A percentile compares a stretch with the other conserved stretches of the same genome.
These are phyloP conservation scores for Nestor notabilis DNA, from an alignment of 2,113 vertebrate genomes.

Conservation along the genomic window DNA sequence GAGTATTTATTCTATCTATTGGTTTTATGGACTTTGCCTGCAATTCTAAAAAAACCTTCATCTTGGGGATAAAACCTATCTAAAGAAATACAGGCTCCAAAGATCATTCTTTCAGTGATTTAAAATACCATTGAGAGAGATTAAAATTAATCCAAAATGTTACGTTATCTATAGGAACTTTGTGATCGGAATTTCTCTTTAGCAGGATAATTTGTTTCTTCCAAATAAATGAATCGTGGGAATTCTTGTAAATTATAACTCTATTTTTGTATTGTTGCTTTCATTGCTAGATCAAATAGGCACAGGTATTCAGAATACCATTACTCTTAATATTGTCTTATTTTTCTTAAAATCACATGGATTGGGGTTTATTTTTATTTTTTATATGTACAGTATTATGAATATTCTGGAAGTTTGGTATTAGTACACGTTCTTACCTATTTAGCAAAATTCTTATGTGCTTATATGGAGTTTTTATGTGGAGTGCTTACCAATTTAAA, in stretches of 20 bases:
- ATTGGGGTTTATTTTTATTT: background rate
- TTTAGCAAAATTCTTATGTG: background rate
- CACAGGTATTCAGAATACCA: background rate
- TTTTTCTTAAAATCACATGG: background rate
- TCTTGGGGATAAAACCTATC: background rate
- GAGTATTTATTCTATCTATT: background rate
- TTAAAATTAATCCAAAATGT: background rate
- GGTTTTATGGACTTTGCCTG: background rate
- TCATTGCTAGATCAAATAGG: background rate
- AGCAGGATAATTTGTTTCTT: background rate
- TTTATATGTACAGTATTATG: background rate
- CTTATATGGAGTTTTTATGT: too few species aligned
- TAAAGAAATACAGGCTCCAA: background rate
- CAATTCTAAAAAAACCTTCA: background rate
- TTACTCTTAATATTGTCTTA: background rate
- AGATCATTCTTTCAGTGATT: background rate
- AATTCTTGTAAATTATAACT: background rate
- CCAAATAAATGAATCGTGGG: background rate
- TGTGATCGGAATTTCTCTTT: background rate
- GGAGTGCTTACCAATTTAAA: background rate
- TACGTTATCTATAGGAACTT: background rate
- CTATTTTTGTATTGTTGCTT: background rate
- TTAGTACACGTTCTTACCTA: background rate
- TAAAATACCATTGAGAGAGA: background rate
- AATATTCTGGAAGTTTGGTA: background rate